Conservation (phyloP, 2,113 vertebrate species). For the Rhineura floridana region DNA sequence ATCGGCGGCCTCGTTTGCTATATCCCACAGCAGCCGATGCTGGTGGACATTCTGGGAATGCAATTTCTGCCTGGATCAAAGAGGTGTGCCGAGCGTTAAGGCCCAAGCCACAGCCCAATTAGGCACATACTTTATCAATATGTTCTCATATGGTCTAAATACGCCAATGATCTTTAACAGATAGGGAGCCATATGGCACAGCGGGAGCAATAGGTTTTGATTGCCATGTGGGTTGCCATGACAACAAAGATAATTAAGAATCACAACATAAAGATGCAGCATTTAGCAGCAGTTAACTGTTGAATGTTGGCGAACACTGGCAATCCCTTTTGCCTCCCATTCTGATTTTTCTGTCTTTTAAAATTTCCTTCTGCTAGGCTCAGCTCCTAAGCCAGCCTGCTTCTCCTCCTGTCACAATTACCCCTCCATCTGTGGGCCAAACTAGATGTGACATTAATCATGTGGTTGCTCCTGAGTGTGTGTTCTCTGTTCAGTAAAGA, state of each 20-base stretch:
- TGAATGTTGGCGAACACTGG: neutral
- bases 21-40: constrained; percentile 8
- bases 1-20: constrained; percentile 13
- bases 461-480: neutral
- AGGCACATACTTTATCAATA: neutral
- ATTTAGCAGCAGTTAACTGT: neutral
- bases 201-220: neutral
- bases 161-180: constrained; percentile 31
- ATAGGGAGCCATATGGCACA: neutral
- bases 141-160: constrained; percentile 27
- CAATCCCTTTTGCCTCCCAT: neutral
- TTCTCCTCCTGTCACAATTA: neutral
- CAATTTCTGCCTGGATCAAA: neutral
- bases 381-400: neutral
- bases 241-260: constrained; percentile 17
- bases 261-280: neutral
- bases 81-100: neutral
- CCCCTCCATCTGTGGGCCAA: neutral
- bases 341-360: neutral
- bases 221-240: constrained; percentile 9
- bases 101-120: neutral
- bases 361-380: neutral
- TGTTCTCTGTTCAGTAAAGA: neutral
- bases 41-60: constrained; percentile 12
- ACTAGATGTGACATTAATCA: neutral